Percentiles rank a stretch among this genome's conserved stretches.
Conservation (phyloP, 2,113 vertebrate genomes). For the Pristiophorus japonicus region DNA sequence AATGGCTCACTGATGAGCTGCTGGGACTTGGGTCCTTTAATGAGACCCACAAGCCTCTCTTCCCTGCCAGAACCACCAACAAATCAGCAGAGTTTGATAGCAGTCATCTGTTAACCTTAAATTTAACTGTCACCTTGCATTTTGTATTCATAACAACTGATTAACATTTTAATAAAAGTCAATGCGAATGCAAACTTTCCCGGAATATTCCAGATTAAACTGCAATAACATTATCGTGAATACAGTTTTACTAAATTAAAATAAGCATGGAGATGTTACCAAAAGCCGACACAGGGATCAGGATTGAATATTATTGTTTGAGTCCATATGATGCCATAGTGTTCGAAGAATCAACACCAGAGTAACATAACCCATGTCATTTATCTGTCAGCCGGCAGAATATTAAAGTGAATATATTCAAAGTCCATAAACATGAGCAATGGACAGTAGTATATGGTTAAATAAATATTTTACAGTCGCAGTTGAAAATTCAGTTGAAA, state of each 20-base stretch:
- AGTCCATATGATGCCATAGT: background rate
- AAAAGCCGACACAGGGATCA: background rate
- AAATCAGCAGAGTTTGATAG: slow-evolving; percentile 65
- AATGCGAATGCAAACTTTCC: slow-evolving; percentile 21
- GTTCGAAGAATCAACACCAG: background rate
- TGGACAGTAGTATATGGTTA: background rate
- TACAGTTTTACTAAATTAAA: background rate
- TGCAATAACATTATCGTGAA: background rate
- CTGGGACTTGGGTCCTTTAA: slow-evolving; percentile 53
- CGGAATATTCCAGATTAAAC: slow-evolving; percentile 19
- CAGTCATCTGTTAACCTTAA: slow-evolving; percentile 87
- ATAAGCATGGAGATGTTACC: background rate
- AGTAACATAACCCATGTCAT: background rate
- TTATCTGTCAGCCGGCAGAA: background rate
- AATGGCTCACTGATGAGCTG: slow-evolving; percentile 53
- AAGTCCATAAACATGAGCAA: background rate
- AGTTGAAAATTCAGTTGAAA: no score
- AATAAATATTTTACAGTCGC: background rate
- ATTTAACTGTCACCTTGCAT: slow-evolving; percentile 93
- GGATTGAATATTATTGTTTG: background rate
- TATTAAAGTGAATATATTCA: slow-evolving; percentile 11
- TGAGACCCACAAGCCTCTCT: slow-evolving; percentile 61
- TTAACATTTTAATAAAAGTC: slow-evolving; percentile 52
- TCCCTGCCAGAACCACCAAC: slow-evolving; percentile 68
- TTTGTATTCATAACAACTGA: slow-evolving; percentile 82